phyloP scores from a whole-genome alignment of 2,888 invertebrate species.

The Anaspis maculata region DNA sequence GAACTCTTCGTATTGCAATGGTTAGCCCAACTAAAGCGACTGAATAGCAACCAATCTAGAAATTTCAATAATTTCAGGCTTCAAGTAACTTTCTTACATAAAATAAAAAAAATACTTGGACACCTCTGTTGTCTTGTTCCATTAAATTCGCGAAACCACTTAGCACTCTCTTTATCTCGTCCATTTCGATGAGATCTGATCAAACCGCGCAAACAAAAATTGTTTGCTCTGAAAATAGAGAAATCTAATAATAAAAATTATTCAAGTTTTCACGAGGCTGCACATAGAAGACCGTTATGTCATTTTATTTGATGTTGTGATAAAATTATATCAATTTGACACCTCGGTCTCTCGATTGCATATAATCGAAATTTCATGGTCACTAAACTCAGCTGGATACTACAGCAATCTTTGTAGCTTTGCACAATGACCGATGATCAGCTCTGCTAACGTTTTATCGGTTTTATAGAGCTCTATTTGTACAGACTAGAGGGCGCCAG shows the following conservation, averaged over 20 bases:
- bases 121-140: conserved; percentile 37
- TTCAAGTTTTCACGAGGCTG: not conserved
- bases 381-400: no score
- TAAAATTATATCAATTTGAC: no score
- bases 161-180: conserved; percentile 27
- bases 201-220: conserved; percentile 3
- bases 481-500: no score
- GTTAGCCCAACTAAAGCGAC: conserved; percentile 44
- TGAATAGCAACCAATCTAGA: conserved; percentile 47
- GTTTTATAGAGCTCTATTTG: no score
- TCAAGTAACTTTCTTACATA: not conserved
- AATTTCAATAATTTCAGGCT: conserved; percentile 10
- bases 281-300: conserved; percentile 1
- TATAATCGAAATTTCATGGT: no score
- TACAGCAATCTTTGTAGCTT: no score
- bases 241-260: conserved; percentile 6
- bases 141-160: conserved; percentile 32
- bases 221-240: not conserved
- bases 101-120: conserved; percentile 30
- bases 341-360: no score
- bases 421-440: no score
- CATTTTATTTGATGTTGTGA: not conserved
- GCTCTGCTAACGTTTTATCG: no score
- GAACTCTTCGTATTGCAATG: conserved; percentile 44
- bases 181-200: conserved; percentile 17